phyloP scores from a whole-genome alignment of 2,888 invertebrate species.

The Mamestra brassicae region DNA sequence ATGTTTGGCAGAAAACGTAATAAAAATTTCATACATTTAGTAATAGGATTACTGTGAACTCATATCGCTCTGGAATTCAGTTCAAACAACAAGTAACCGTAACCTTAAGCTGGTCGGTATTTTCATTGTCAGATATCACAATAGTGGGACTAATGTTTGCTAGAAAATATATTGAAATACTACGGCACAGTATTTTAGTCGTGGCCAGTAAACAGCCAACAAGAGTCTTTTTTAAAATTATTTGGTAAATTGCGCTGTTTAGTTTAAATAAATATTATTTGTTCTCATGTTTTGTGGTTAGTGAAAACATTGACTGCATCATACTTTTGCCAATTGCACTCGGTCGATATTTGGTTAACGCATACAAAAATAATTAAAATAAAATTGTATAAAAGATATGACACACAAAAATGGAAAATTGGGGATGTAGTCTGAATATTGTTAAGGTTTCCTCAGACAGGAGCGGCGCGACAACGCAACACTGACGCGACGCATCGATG shows the following conservation, averaged over 20 bases:
- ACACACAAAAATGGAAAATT: neutral
- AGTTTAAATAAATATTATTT: constrained; percentile 23
- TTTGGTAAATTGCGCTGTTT: constrained; percentile 11
- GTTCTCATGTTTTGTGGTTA: neutral
- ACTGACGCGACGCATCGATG: no score
- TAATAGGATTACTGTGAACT: constrained; percentile 40
- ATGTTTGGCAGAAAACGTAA: neutral
- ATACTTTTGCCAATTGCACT: neutral
- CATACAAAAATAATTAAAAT: neutral
- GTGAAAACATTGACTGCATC: neutral
- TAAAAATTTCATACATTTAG: constrained; percentile 30
- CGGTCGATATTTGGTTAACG: neutral
- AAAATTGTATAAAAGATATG: neutral
- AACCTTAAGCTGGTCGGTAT: constrained; percentile 23
- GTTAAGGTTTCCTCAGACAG: no score
- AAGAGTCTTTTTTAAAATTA: constrained; percentile 7
- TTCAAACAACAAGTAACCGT: constrained; percentile 22
- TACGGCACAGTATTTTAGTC: neutral
- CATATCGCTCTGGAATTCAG: constrained; percentile 44
- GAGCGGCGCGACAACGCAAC: no score
- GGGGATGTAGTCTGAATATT: no score
- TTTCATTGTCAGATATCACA: constrained; percentile 32
- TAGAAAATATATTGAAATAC: constrained; percentile 22
- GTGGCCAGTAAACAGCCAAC: neutral
- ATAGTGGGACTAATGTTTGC: neutral